Evolutionary conservation across 2,888 invertebrate species (phyloP).

Genomic region (Bombylius discolor): DNA sequence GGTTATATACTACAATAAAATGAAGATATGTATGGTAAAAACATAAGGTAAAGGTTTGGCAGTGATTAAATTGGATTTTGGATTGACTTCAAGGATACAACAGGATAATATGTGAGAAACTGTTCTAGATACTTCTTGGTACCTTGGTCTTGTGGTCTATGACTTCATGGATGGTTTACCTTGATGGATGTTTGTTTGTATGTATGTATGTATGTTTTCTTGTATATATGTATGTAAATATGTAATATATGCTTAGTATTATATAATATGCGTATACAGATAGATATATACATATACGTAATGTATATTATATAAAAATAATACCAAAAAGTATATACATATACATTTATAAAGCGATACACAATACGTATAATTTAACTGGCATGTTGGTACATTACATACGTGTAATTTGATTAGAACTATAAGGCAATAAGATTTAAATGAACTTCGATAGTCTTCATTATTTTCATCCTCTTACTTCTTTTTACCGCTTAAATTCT

Average conservation of each 20-base stretch:
- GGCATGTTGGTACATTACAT: too few relatives aligned
- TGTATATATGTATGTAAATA: background rate
- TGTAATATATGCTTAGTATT: background rate
- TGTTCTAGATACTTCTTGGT: background rate
- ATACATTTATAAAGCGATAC: too few relatives aligned
- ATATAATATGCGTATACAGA: background rate
- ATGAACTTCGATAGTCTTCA: too few relatives aligned
- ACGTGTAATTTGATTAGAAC: too few relatives aligned
- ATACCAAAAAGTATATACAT: too few relatives aligned
- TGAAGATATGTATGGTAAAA: too few relatives aligned
- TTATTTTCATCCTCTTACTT: too few relatives aligned
- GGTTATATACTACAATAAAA: too few relatives aligned
- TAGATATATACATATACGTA: background rate
- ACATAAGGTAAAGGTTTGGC: background rate
- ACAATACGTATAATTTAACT: too few relatives aligned
- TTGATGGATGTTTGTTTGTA: conserved; percentile 1
- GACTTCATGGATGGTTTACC: conserved; percentile 7
- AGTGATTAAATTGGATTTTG: background rate
- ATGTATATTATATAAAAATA: background rate
- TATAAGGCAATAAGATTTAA: too few relatives aligned
- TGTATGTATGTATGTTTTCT: too few relatives aligned
- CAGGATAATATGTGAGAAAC: background rate
- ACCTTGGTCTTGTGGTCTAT: conserved; percentile 6
- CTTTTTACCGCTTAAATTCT: too few relatives aligned
- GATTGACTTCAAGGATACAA: background rate